Evolutionary conservation across 1,140 invertebrate genomes (phyloP), one percentile per base, ranked within the genome.

Genomic region (Drosophila varians): DNA sequence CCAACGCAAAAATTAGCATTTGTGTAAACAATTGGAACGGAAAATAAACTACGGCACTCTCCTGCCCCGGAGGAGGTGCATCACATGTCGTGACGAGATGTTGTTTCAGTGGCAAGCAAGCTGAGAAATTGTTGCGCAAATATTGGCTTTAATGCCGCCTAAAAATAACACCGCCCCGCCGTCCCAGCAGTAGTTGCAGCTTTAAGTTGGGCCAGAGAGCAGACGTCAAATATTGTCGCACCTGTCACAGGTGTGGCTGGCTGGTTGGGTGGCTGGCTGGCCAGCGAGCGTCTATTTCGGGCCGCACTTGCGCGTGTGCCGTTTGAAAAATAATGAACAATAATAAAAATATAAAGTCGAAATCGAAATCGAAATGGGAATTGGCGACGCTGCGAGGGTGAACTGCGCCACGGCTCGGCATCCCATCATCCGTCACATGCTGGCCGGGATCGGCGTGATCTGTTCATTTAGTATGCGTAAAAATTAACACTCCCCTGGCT

Each of bases 101-200:
- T 70, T 46, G 36, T 58, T 43, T 62, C 56, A 64, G 51, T 54
- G 40, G 45, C 11, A n/a, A 62, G 65, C 45, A 48, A 51, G 38
- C 42, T 48, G 66, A 65, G 47, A 77, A 58, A 58, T 56, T 53
- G 46, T 71, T 62, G 45, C 36, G 56, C 77, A 79, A 79, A 76
- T 76, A 71, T 72, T 60, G 40, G 26, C 28, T 54, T 36, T 49
- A 77, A 66, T 56, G 18, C 43, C 28, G 36, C 45, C 54, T 76
- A 82, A 76, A 80, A 80, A 80, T 66, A 71, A n/a, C n/a, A n/a
- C n/a, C n/a, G n/a, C n/a, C 26, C 46, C n/a, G 26, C 18, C n/a
- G n/a, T n/a, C n/a, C n/a, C 46, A 60, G 56, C 42, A 56, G 57
- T 64, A 57, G 31, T 43, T 48, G 45, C 72, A 60, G 68, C 42